Conservation (phyloP, 2,888 invertebrate species). For the Cactoblastis cactorum region DNA sequence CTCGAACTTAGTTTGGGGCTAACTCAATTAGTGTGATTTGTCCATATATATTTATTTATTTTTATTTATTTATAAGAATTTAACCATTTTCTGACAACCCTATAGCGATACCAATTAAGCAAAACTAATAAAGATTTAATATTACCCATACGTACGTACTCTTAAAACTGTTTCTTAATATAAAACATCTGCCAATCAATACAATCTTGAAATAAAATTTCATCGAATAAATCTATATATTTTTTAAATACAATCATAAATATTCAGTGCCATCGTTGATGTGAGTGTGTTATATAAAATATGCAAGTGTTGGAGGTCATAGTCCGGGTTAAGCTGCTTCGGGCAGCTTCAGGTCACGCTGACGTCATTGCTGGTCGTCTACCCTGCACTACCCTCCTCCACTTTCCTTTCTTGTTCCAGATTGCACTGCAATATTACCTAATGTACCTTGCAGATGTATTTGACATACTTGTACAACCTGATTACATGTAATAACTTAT, state of each 20-base stretch:
- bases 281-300: conserved; percentile 27
- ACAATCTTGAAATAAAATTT: not conserved
- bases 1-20: too few species aligned
- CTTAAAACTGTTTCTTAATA: too few species aligned
- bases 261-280: conserved; percentile 5
- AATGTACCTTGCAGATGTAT: not conserved
- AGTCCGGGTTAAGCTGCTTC: conserved; percentile 67
- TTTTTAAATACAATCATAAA: not conserved
- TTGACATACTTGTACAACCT: not conserved
- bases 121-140: too few species aligned
- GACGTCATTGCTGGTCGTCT: conserved; percentile 70
- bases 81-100: too few species aligned
- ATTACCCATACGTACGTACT: too few species aligned
- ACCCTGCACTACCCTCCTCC: conserved; percentile 37
- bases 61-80: too few species aligned
- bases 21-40: too few species aligned
- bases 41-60: too few species aligned
- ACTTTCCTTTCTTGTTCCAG: conserved; percentile 40
- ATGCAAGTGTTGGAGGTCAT: conserved; percentile 53
- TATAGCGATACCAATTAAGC: too few species aligned
- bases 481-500: too few species aligned
- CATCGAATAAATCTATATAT: not conserved
- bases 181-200: too few species aligned
- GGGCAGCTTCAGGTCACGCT: conserved; percentile 79
- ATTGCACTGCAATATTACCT: conserved; percentile 43